phyloP scores from a whole-genome alignment of 1,140 invertebrate genomes.

The Thaumetopoea pityocampa region DNA sequence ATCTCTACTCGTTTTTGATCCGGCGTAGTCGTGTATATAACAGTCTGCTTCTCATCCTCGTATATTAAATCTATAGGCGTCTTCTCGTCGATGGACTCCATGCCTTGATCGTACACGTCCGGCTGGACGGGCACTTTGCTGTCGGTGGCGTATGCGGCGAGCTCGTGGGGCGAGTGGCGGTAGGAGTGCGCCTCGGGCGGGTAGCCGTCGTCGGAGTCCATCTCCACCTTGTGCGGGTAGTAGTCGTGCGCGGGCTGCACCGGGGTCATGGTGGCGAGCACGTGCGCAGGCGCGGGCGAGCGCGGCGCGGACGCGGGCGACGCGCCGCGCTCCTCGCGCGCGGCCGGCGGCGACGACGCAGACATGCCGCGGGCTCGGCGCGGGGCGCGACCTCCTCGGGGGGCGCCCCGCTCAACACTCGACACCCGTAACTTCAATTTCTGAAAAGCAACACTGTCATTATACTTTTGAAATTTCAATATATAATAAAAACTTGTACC shows the following conservation, averaged over 20 bases:
- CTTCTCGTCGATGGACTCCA: constrained; percentile 81
- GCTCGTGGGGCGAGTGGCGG: constrained; percentile 68
- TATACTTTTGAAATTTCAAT: neutral
- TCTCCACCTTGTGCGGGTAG: constrained; percentile 76
- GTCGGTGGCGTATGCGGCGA: constrained; percentile 77
- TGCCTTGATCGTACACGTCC: constrained; percentile 76
- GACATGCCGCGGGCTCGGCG: constrained; percentile 46
- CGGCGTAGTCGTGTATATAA: constrained; percentile 85
- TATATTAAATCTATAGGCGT: constrained; percentile 87
- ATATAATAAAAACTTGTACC: neutral
- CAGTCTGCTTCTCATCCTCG: constrained; percentile 87
- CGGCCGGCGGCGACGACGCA: constrained; percentile 47
- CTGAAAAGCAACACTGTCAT: constrained; percentile 43
- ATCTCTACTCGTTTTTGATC: constrained; percentile 74
- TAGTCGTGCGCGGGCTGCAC: constrained; percentile 77
- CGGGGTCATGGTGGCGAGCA: constrained; percentile 85
- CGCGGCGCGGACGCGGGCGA: constrained; percentile 56
- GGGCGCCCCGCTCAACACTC: constrained; percentile 58
- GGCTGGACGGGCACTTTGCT: constrained; percentile 69
- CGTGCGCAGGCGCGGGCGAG: constrained; percentile 79
- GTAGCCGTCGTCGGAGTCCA: constrained; percentile 73
- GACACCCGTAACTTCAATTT: constrained; percentile 42
- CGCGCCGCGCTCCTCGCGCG: constrained; percentile 44
- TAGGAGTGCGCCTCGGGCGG: constrained; percentile 74
- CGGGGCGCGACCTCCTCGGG: constrained; percentile 41